phyloP scores from a whole-genome alignment of 2,888 invertebrate genomes.

The Drosophila helvetica region DNA sequence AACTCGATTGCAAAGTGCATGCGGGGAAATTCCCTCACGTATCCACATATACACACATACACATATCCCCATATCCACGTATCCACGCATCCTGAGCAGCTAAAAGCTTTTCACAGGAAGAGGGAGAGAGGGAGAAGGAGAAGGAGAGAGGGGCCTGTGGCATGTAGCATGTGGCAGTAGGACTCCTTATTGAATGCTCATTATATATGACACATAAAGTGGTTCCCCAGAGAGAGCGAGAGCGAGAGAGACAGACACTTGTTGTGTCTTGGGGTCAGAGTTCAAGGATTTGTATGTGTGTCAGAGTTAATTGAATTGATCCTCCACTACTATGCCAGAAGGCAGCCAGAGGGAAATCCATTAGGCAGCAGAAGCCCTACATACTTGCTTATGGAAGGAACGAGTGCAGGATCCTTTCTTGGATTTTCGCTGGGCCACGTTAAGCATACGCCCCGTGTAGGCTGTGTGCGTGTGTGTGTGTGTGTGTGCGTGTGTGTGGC shows the following conservation, averaged over 20 bases:
- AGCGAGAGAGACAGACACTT: not conserved
- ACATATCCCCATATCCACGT: too few species aligned
- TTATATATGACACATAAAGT: conserved; percentile 20
- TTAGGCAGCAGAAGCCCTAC: conserved; percentile 9
- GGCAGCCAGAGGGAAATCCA: conserved; percentile 17
- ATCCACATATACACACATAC: too few species aligned
- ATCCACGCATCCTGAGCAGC: conserved; percentile 1
- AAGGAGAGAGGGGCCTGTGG: not conserved
- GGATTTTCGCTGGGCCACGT: not conserved
- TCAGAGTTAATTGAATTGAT: conserved; percentile 41
- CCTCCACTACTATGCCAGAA: not conserved
- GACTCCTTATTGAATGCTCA: conserved; percentile 23
- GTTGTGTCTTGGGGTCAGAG: conserved; percentile 25
- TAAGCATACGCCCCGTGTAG: not conserved
- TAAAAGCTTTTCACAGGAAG: conserved; percentile 1
- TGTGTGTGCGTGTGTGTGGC: conserved; percentile 10
- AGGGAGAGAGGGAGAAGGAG: not conserved
- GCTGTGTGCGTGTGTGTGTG: too few species aligned
- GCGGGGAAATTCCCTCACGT: not conserved
- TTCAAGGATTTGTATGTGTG: conserved; percentile 31
- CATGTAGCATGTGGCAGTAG: conserved; percentile 3
- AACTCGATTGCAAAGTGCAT: not conserved
- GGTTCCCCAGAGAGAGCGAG: conserved; percentile 1
- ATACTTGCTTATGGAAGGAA: not conserved
- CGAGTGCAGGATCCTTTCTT: too few species aligned